A percentile compares a stretch with the other conserved stretches of the same genome.
phyloP scores from a whole-genome alignment of 2,888 invertebrate genomes.

The Pycnomerus fuliginosus region DNA sequence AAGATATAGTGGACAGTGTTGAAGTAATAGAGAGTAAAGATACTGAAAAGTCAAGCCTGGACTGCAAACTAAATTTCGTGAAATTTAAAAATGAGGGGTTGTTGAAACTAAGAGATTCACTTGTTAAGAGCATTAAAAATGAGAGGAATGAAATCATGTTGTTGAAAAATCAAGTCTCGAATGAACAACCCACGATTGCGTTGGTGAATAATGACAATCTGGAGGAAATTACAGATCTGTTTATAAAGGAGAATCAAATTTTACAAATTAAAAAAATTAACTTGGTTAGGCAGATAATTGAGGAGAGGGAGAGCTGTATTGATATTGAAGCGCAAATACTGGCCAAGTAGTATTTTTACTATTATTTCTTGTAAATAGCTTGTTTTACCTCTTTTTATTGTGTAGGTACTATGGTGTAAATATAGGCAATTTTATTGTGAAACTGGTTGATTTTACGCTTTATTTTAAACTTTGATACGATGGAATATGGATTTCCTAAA shows the following conservation, averaged over 20 bases:
- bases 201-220: slow-evolving; percentile 30
- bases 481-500: too few species aligned
- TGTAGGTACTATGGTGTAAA: too few species aligned
- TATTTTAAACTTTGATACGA: too few species aligned
- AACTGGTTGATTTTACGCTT: too few species aligned
- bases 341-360: too few species aligned
- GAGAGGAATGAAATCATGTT: slow-evolving; percentile 69
- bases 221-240: slow-evolving; percentile 47
- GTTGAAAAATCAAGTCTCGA: slow-evolving; percentile 35
- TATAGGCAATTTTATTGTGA: too few species aligned
- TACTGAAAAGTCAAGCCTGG: slow-evolving; percentile 20
- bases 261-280: slow-evolving; percentile 52
- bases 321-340: slow-evolving; percentile 45
- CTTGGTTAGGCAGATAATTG: slow-evolving; percentile 51
- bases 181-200: neutral
- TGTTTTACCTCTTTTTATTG: too few species aligned
- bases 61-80: slow-evolving; percentile 46
- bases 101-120: slow-evolving; percentile 65
- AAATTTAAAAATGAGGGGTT: slow-evolving; percentile 67
- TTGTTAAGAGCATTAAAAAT: slow-evolving; percentile 69
- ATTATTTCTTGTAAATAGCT: too few species aligned
- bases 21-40: slow-evolving; percentile 2
- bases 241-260: slow-evolving; percentile 52
- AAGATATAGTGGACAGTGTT: slow-evolving; percentile 14
- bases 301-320: slow-evolving; percentile 50